These are phyloP conservation scores for Onthophagus sagittarius DNA, from an alignment of 2,888 invertebrate species.

Conservation along the genomic window DNA sequence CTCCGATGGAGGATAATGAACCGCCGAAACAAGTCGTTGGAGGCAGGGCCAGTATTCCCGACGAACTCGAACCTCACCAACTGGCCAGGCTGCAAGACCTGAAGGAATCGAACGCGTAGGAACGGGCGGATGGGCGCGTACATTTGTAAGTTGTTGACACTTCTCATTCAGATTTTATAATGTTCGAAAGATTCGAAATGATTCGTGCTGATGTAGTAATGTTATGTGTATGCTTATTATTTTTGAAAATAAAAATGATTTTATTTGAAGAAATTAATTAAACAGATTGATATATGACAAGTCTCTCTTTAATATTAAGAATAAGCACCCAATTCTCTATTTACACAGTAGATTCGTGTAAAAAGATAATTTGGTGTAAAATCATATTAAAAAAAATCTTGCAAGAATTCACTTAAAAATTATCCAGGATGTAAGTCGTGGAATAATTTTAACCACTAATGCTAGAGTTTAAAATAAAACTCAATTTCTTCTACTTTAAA, in stretches of 20 bases:
- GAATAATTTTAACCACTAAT: too few relatives aligned
- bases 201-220: background rate
- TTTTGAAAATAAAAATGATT: background rate
- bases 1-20: conserved; percentile 41
- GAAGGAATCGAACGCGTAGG: conserved; percentile 87
- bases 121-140: conserved; percentile 9
- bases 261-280: background rate
- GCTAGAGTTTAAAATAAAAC: too few relatives aligned
- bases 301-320: too few relatives aligned
- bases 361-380: too few relatives aligned
- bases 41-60: conserved; percentile 79
- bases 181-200: conserved; percentile 14
- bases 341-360: too few relatives aligned
- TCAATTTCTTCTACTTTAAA: too few relatives aligned
- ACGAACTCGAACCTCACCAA: conserved; percentile 85
- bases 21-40: conserved; percentile 67
- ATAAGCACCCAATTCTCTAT: too few relatives aligned
- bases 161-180: conserved; percentile 29
- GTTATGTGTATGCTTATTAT: background rate
- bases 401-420: too few relatives aligned
- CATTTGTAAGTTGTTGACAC: conserved; percentile 30
- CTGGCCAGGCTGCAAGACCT: conserved; percentile 82
- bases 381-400: too few relatives aligned
- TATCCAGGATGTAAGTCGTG: too few relatives aligned
- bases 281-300: background rate